Conservation (phyloP, 1,140 invertebrate genomes). For the Aphis gossypii region DNA sequence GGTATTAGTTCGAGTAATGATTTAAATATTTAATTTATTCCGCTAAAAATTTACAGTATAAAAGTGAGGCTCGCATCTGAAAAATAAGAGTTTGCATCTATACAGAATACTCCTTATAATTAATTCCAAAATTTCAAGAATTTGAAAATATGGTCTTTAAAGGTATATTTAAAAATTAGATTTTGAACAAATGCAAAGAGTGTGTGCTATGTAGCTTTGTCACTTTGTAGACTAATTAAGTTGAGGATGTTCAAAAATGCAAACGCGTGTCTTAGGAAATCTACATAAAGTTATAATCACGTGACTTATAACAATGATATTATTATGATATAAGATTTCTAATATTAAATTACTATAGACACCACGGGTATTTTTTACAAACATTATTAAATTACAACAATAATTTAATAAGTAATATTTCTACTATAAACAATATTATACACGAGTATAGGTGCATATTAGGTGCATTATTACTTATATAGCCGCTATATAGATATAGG, state of each 20-base stretch:
- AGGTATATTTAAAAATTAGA: neutral
- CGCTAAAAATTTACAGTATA: neutral
- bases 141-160: neutral
- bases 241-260: neutral
- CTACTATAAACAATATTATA: neutral
- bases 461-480: neutral
- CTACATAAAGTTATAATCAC: neutral
- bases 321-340: neutral
- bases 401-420: neutral
- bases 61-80: too few relatives aligned
- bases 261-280: neutral
- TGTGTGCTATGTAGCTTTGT: too few relatives aligned
- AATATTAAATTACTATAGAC: neutral
- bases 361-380: conserved; percentile 9
- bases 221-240: neutral
- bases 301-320: neutral
- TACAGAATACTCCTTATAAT: neutral
- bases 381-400: neutral
- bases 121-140: neutral
- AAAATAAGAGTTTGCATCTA: neutral
- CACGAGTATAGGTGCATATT: neutral
- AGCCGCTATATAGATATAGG: neutral
- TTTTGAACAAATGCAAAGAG: neutral
- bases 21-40: too few relatives aligned
- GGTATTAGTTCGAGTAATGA: too few relatives aligned